Base-by-base conservation (phyloP, 2,797 vertebrate genomes). In the Psittacula echo region DNA sequence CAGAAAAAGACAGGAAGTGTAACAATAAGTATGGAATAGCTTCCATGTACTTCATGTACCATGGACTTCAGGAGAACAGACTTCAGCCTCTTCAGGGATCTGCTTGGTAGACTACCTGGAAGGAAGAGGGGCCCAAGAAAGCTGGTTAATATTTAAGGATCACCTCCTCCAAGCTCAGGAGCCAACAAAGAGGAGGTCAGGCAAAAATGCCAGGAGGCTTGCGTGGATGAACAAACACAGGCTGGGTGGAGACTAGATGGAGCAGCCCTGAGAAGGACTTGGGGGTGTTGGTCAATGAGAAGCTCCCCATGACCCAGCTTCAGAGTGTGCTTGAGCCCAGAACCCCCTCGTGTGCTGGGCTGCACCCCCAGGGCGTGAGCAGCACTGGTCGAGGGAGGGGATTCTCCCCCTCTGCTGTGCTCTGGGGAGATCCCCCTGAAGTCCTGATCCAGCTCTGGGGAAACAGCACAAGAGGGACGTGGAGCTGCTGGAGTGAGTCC, bases 381-480 rank as follows among this genome's bases (percentile, higher is more conserved):
- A 56, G 54, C 54, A n/a, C 8, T 2, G 21, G 32, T 10, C 9
- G 3, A 58, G 13, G 54, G 54, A 34, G 13, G 9, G n/a, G 21
- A 23, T 23, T 58, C 32, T n/a, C 13, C 54, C 8, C 21, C 21
- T 34, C n/a, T 16, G 54, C 21, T 58, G 54, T 0, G 6, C 54
- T 34, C 13, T 58, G n/a, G 32, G 54, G 21, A 56, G 12, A 54
- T 19, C 20, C 20, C 32, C 54, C 32, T 56, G 32, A 21, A 34
- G 32, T 4, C 21, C 32, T 58, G 21, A 23, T 58, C n/a, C n/a
- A 58, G 13, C 56, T 34, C n/a, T 58, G 56, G n/a, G 56, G 56
- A 9, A 58, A 7, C n/a, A 58, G n/a, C n/a, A 58, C 54, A 34
- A 14, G n/a, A 58, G n/a, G 54, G 54, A 23, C 0, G 0, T 34